Evolutionary conservation across 1,140 invertebrate species (phyloP).

Genomic region (Halesus radiatus): DNA sequence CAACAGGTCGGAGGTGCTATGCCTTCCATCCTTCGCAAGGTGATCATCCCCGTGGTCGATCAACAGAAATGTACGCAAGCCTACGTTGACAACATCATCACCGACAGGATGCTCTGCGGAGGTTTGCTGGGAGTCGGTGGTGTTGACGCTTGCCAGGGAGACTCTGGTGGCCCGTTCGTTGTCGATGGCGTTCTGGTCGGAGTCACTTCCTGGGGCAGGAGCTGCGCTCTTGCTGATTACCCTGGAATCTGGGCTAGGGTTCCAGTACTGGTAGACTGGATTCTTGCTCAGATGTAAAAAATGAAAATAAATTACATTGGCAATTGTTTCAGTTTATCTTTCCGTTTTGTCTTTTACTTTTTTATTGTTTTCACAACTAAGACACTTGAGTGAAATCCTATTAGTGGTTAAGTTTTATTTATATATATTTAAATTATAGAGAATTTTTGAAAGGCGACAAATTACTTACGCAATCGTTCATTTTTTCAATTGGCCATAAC

Average conservation of each 20-base stretch:
- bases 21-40: conserved; percentile 61
- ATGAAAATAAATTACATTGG: too few relatives aligned
- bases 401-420: too few relatives aligned
- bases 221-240: conserved; percentile 66
- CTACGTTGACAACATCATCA: conserved; percentile 65
- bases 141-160: conserved; percentile 66
- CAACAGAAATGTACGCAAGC: conserved; percentile 59
- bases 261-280: conserved; percentile 48
- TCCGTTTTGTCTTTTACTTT: too few relatives aligned
- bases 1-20: conserved; percentile 42
- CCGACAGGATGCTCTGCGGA: conserved; percentile 80
- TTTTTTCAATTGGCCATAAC: too few relatives aligned
- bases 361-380: too few relatives aligned
- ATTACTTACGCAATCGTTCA: too few relatives aligned
- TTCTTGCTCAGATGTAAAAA: not conserved
- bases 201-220: conserved; percentile 67
- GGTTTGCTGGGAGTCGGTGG: conserved; percentile 64
- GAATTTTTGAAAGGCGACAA: too few relatives aligned
- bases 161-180: conserved; percentile 75
- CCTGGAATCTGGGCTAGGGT: conserved; percentile 73
- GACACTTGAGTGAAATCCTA: too few relatives aligned
- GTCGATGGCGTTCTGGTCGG: conserved; percentile 70
- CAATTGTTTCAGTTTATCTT: too few relatives aligned
- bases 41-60: conserved; percentile 65
- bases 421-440: too few relatives aligned